Conservation (phyloP, 2,113 vertebrate species). For the Melanocharis versteri region DNA sequence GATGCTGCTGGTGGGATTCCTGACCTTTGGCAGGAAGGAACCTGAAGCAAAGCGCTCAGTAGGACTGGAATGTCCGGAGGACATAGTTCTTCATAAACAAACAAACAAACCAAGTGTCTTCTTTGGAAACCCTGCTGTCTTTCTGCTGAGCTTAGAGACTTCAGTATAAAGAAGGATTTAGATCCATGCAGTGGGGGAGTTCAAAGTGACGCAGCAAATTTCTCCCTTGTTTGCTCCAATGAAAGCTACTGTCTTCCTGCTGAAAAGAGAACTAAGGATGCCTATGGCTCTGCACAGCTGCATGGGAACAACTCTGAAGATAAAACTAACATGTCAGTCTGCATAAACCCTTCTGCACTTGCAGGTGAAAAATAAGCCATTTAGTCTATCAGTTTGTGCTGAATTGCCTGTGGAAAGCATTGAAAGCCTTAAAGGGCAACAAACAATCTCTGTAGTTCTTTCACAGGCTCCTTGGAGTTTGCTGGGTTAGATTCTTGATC, state of each 20-base stretch:
- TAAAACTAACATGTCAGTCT: background rate
- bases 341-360: background rate
- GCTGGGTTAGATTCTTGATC: background rate
- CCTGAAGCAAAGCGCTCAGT: background rate
- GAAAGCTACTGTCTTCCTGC: background rate
- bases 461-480: background rate
- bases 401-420: background rate
- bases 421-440: background rate
- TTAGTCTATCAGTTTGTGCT: background rate
- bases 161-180: slow-evolving; percentile 14
- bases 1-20: too few relatives aligned
- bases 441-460: background rate
- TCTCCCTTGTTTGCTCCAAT: background rate
- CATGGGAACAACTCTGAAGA: slow-evolving; percentile 1
- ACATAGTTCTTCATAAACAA: slow-evolving; percentile 24
- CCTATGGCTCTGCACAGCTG: background rate
- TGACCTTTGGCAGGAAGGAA: slow-evolving; percentile 28
- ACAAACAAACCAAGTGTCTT: background rate
- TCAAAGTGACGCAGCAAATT: background rate
- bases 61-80: slow-evolving; percentile 8
- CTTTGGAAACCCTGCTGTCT: slow-evolving; percentile 17
- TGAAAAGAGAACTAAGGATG: background rate
- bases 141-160: background rate
- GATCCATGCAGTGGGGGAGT: background rate
- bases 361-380: slow-evolving; percentile 3